A percentile compares a stretch with the other conserved stretches of the same genome.
phyloP scores from a whole-genome alignment of 1,140 invertebrate genomes.

The Muscidifurax raptorellus region DNA sequence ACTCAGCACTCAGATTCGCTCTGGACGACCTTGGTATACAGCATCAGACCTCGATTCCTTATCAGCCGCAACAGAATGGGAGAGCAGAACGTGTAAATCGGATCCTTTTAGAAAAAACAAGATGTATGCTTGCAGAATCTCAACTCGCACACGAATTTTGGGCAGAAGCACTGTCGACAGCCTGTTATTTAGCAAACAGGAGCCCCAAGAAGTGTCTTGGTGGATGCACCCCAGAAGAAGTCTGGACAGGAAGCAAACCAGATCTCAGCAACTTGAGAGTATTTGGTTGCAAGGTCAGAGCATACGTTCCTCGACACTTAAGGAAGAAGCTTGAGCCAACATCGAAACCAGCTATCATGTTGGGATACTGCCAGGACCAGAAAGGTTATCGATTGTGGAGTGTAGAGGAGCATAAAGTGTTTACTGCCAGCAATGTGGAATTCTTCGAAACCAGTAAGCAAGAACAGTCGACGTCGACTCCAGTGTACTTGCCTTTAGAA shows the following conservation, averaged over 20 bases:
- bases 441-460: background rate
- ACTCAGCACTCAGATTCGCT: conserved; percentile 55
- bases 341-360: background rate
- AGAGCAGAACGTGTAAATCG: conserved; percentile 68
- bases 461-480: no score
- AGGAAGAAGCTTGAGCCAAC: background rate
- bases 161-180: conserved; percentile 64
- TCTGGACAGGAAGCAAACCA: conserved; percentile 59
- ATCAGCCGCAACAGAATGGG: conserved; percentile 59
- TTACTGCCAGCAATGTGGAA: conserved; percentile 7
- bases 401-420: background rate
- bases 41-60: conserved; percentile 62
- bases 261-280: conserved; percentile 64
- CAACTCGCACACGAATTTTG: conserved; percentile 62
- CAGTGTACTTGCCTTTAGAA: no score
- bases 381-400: conserved; percentile 18
- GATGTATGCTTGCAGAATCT: conserved; percentile 58
- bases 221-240: conserved; percentile 60
- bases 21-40: conserved; percentile 63
- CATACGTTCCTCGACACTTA: background rate
- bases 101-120: conserved; percentile 65
- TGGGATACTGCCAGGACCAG: conserved; percentile 12
- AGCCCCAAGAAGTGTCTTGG: conserved; percentile 39
- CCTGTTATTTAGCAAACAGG: conserved; percentile 55
- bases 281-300: conserved; percentile 66